Evolutionary conservation across 2,888 invertebrate genomes (phyloP).

Genomic region (Sphaerolaimus hirsutus): DNA sequence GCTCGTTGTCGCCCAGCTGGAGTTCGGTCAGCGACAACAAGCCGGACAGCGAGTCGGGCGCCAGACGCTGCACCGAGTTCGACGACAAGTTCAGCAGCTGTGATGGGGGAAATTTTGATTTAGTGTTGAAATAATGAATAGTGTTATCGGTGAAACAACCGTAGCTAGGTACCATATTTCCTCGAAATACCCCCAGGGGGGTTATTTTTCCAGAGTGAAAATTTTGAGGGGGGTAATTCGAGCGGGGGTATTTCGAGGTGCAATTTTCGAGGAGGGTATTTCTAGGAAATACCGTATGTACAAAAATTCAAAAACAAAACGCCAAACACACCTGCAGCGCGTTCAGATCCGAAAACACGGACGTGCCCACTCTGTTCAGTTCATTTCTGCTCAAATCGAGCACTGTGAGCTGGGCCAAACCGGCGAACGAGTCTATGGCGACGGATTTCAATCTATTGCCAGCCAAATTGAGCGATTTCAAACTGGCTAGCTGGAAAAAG

Average conservation of each 20-base stretch:
- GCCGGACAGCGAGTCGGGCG: slow-evolving; percentile 4
- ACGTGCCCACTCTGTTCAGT: slow-evolving; percentile 4
- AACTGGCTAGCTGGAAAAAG: slow-evolving; percentile 4
- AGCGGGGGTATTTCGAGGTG: too few relatives aligned
- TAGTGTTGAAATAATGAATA: too few relatives aligned
- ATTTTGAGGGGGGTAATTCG: too few relatives aligned
- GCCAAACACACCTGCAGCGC: too few relatives aligned
- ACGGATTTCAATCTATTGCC: slow-evolving; percentile 5
- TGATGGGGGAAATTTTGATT: too few relatives aligned
- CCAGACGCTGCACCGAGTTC: slow-evolving; percentile 1
- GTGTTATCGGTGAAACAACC: too few relatives aligned
- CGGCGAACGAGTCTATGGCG: background rate
- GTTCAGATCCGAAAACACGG: slow-evolving; percentile 5
- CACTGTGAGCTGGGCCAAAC: slow-evolving; percentile 4
- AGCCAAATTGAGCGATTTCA: slow-evolving; percentile 5
- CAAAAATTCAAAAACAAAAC: too few relatives aligned
- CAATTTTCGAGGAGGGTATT: too few relatives aligned
- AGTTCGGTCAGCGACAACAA: slow-evolving; percentile 1
- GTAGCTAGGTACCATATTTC: too few relatives aligned
- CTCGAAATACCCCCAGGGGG: too few relatives aligned
- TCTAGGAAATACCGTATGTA: too few relatives aligned
- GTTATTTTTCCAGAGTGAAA: too few relatives aligned
- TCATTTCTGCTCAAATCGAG: slow-evolving; percentile 5
- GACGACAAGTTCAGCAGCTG: background rate
- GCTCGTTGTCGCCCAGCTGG: slow-evolving; percentile 2